Evolutionary conservation across 2,888 invertebrate genomes (phyloP), one percentile per base, ranked within the genome.

Genomic region (Graphium colonna): DNA sequence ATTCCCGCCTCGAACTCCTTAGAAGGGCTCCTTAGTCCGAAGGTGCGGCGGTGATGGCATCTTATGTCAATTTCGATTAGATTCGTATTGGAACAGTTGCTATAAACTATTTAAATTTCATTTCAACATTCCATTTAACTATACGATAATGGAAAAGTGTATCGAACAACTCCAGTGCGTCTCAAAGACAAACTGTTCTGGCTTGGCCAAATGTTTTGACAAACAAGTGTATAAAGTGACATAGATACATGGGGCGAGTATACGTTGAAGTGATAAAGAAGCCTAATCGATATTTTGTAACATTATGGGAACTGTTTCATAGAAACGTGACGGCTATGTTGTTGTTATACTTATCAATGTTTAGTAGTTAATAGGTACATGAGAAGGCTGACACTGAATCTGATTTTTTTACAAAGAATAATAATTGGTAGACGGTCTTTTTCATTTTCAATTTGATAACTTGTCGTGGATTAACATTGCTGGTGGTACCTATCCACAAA

Each of bases 191-290:
- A 56, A 57, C 66, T 67, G 65, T 62, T 55, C 56, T 55, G 54
- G 59, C 67, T 67, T 67, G 62, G 62, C 68, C 67, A 71, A 70
- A 67, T 71, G 43, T 60, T 60, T 60, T 55, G 60, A 51, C 55
- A 65, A 60, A 62, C 46, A 62, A 60, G 68, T 80, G 79, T 63
- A 78, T 75, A 79, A 61, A 68, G 65, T 68, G 60, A 63, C 52
- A 70, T 66, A 68, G 64, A 60, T 59, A 66, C 70, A 71, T 57
- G 73, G 66, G 80, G 78, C 76, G 78, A 76, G 89, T 89, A 89
- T 88, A 89, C 88, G 88, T 82, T 75, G 79, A 81, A 80, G 85
- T 86, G 87, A 88, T 86, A 87, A 82, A 78, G 77, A 76, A 82
- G 84, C 88, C 85, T 88, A 85, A 82, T 71, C 75, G 75, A 77